Evolutionary conservation across 2,797 vertebrate genomes (phyloP).

Genomic region (Florisuga fusca): DNA sequence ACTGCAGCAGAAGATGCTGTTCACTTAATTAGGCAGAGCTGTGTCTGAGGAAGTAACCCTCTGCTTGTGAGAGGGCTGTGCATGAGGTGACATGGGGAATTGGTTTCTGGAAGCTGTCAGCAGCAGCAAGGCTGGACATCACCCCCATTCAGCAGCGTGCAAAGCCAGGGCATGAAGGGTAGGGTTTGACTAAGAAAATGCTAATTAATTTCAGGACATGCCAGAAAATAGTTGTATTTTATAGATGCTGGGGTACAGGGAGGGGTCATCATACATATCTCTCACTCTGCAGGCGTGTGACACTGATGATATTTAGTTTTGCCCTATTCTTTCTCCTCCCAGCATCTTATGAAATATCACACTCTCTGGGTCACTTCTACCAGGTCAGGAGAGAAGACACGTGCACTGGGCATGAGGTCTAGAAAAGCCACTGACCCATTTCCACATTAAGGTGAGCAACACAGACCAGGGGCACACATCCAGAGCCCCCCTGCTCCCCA

Average conservation of each 20-base stretch:
- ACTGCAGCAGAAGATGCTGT: background rate
- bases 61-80: rapidly evolving
- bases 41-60: background rate
- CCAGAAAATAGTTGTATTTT: background rate
- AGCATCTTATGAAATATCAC: background rate
- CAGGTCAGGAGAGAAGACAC: background rate
- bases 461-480: background rate
- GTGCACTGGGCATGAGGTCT: background rate
- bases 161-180: background rate
- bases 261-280: rapidly evolving
- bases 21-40: background rate
- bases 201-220: background rate
- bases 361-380: background rate
- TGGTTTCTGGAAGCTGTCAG: background rate
- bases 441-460: background rate
- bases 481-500: background rate
- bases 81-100: background rate
- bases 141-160: background rate
- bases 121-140: background rate
- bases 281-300: background rate
- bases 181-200: background rate
- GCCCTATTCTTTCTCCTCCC: background rate
- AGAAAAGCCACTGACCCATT: background rate
- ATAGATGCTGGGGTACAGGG: background rate
- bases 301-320: background rate